Evolutionary conservation across 2,888 invertebrate species (phyloP), one percentile per base, ranked within the genome.

Genomic region (Pecten maximus): DNA sequence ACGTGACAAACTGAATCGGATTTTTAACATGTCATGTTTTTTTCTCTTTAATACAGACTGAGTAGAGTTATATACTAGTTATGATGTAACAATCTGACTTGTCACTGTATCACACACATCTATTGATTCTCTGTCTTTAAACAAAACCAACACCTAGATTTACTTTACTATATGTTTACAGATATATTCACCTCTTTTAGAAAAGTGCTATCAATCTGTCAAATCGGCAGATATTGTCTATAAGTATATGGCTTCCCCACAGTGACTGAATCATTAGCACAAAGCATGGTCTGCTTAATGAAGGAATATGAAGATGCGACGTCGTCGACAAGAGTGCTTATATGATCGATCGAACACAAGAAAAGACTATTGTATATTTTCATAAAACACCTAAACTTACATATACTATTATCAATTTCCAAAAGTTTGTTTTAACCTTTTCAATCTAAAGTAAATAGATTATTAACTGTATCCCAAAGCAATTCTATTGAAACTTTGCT

Each of bases 1-100:
- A 74, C 74, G 74, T 74, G 74, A 74, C 74, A 74, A 74, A 74
- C 74, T 74, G 35, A 74, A 74, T 8, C 74, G 35, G 74, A 74
- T 74, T 74, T 74, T 2, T 74, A 35, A 28, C 23, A 28, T 74
- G 74, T 74, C 74, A 23, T 28, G 28, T 35, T 28, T 74, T 74
- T 60, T 23, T 60, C 74, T 74, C 12, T 74, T 74, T 74, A 16
- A 74, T 35, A 74, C 74, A 28, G 35, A 35, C 23, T 28, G 54
- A n/a, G 19, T 23, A 74, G 74, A 74, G 74, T 28, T 60, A 74
- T 35, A 35, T 15, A 8, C 28, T 28, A 8, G 35, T 6, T 74
- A 6, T 74, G 74, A 35, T 35, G 28, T 74, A 74, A 74, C 35
- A 6, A 74, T 28, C 35, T 4, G 35, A 12, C 74, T 74, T 74